Evolutionary conservation across 1,140 invertebrate species (phyloP), one percentile per base, ranked within the genome.

Genomic region (Helicoverpa zea): DNA sequence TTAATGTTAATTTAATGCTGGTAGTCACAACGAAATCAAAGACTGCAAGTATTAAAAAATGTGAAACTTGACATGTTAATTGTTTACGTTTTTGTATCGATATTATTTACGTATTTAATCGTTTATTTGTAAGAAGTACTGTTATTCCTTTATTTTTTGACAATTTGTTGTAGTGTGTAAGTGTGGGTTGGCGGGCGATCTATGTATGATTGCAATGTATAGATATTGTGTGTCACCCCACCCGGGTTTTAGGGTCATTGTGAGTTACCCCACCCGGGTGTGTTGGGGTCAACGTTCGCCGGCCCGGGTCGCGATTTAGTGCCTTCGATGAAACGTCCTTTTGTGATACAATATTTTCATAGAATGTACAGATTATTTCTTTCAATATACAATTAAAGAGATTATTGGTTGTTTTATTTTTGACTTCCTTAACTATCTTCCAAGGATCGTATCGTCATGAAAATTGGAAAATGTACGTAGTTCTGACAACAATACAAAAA

Each of bases 11-110:
- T 85, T 84, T 85, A 90, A 90, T 89, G 90, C 92, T 93, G 88
- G 93, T 94, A 94, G 93, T 94, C 93, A 94, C 93, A 94, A 94
- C 91, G 92, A 92, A 93, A 92, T 92, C 91, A 94, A 94, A 94
- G 93, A 94, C 93, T 94, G 93, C 92, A 88, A 91, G 90, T 93
- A 89, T 92, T 91, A 87, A 88, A 83, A 23, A 81, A 77, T 73
- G 76, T 78, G 81, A 59, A 85, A 89, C 86, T 90, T 91, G 88
- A 92, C 86, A 87, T 91, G 86, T 89, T 88, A 86, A 86, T 89
- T 78, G 63, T 88, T 84, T 85, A 70, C 18, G 66, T 84, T 83
- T 90, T 89, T 91, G 79, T 90, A 89, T 81, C 81, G 79, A 87
- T 89, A 86, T 88, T 89, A 90, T 88, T 88, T 89, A 90, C 83